phyloP scores from a whole-genome alignment of 2,797 vertebrate species.

The Neosilurus hyrtlii region DNA sequence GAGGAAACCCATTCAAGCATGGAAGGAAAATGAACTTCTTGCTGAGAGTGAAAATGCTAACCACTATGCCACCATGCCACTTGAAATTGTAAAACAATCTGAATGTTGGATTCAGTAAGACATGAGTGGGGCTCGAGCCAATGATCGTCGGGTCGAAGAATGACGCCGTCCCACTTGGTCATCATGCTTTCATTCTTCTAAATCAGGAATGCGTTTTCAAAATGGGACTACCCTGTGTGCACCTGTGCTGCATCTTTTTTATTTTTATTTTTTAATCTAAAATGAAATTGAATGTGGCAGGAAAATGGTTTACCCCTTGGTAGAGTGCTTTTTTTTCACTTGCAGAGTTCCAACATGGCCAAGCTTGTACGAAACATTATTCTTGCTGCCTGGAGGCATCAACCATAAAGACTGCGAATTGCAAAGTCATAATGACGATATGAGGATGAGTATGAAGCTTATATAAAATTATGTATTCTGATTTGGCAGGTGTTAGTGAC shows the following conservation, averaged over 20 bases:
- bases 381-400: constrained; percentile 1
- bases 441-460: background rate
- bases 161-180: too few relatives aligned
- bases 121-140: too few relatives aligned
- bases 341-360: background rate
- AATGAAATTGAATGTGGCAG: background rate
- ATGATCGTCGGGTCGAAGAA: too few relatives aligned
- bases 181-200: too few relatives aligned
- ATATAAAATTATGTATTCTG: background rate
- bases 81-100: too few relatives aligned
- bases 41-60: too few relatives aligned
- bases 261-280: background rate
- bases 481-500: background rate
- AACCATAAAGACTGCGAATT: background rate
- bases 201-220: background rate
- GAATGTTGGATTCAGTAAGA: too few relatives aligned
- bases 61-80: too few relatives aligned
- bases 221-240: background rate
- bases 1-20: too few relatives aligned
- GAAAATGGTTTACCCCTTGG: background rate
- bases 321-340: background rate
- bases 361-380: background rate
- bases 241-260: background rate
- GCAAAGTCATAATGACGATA: background rate
- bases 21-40: too few relatives aligned